Base-by-base conservation (phyloP, 53 echinoderm and acorn worm genomes). In the Luidia sarsii region DNA sequence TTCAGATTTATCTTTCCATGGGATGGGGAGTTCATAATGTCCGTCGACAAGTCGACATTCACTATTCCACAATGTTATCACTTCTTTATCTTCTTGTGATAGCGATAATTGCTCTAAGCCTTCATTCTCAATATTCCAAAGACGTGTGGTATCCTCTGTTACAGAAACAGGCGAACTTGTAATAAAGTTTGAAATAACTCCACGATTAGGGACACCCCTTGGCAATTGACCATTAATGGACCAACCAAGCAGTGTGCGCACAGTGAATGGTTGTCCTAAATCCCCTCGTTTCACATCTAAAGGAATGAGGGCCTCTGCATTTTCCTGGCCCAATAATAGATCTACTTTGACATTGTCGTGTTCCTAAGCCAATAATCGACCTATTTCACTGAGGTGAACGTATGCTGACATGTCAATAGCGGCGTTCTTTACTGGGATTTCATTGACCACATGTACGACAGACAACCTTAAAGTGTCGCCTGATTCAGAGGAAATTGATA, bases 91-190 rank as follows among this genome's bases (percentile, higher is more conserved):
- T 35, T 86, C 79, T 4, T 57, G 68, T 24, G 86, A 86, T 68
- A 46, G 68, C 11, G 79, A 67, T 3, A 32, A 46, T 8, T 2
- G 7, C 4, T 56, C 86, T 34, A 86, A 35, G 16, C 85, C 74
- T 21, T 64, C 74, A 53, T 74, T 73, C n/a, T 86, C 86, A 31
- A 86, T 79, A 16, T 68, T 66, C 79, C 86, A 86, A 33, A 85
- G 54, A 15, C 57, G 34, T 25, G 84, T 71, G 22, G 72, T 73
- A 72, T 72, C 72, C n/a, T n/a, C n/a, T n/a, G n/a, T n/a, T n/a
- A n/a, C n/a, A n/a, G n/a, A n/a, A n/a, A n/a, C n/a, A n/a, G n/a
- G n/a, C n/a, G n/a, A n/a, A n/a, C n/a, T n/a, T n/a, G n/a, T n/a
- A n/a, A 85, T 43, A 41, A 85, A 85, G 54, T 73, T 84, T 11